Conservation (phyloP, 2,113 vertebrate genomes). For the Crocuta crocuta region DNA sequence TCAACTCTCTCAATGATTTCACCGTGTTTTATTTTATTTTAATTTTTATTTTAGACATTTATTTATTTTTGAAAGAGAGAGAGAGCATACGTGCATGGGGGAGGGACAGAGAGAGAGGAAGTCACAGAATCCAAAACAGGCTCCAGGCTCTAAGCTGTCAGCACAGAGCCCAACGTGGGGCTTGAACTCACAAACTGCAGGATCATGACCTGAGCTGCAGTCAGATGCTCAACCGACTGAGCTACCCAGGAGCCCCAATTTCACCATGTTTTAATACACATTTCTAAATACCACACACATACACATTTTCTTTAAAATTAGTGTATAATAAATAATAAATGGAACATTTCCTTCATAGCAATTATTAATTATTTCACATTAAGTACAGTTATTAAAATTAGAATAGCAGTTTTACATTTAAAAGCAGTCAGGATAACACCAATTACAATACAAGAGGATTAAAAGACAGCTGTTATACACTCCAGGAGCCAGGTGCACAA, state of each 20-base stretch:
- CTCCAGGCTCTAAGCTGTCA: no score
- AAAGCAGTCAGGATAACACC: constrained; percentile 68
- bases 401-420: constrained; percentile 74
- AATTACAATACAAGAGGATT: constrained; percentile 55
- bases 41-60: no score
- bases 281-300: background rate
- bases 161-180: no score
- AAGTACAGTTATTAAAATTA: constrained; percentile 65
- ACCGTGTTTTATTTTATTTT: background rate
- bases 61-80: no score
- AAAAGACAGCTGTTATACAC: constrained; percentile 69
- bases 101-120: no score
- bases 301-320: constrained; percentile 33
- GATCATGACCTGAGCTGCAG: no score
- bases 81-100: no score
- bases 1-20: background rate
- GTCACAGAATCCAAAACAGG: no score
- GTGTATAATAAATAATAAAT: constrained; percentile 73
- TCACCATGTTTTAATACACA: background rate
- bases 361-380: constrained; percentile 30
- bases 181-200: no score
- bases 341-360: constrained; percentile 54
- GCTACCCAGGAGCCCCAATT: no score
- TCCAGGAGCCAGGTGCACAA: constrained; percentile 75
- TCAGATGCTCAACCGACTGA: no score